Evolutionary conservation across 2,113 vertebrate species (phyloP).

Genomic region (Psittacara wagleri): DNA sequence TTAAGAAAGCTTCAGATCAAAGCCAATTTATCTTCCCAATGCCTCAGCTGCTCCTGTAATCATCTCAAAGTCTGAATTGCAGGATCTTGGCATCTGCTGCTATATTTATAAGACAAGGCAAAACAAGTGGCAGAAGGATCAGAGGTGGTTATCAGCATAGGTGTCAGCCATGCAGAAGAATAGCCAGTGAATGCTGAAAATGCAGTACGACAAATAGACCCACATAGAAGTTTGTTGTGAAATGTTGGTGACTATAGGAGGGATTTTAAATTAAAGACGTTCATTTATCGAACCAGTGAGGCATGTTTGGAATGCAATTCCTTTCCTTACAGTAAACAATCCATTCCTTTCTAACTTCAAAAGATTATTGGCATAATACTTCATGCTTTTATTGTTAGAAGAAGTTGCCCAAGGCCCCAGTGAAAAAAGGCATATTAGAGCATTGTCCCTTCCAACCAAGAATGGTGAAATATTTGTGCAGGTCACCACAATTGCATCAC

Average conservation of each 20-base stretch:
- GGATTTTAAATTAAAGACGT: not conserved
- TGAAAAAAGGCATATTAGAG: not conserved
- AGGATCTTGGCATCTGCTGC: slow-evolving; percentile 25
- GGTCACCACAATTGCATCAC: not conserved
- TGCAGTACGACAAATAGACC: not conserved
- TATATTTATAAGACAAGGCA: slow-evolving; percentile 10
- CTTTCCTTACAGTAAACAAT: not conserved
- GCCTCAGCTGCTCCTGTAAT: slow-evolving; percentile 21
- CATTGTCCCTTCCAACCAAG: not conserved
- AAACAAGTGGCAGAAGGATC: slow-evolving; percentile 42
- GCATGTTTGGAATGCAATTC: not conserved
- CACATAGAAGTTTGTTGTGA: not conserved
- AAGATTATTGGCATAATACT: not conserved
- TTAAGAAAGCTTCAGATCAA: slow-evolving; percentile 34
- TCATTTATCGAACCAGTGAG: not conserved
- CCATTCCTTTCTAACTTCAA: not conserved
- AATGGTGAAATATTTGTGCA: not conserved
- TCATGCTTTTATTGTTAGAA: not conserved
- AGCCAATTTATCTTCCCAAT: not conserved
- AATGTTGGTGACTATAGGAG: not conserved
- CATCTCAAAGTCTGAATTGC: not conserved
- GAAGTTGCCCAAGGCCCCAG: not conserved
- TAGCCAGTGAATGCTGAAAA: not conserved
- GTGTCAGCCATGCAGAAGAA: not conserved
- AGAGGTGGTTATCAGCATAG: slow-evolving; percentile 26